A percentile compares a stretch with the other conserved stretches of the same genome.
phyloP scores from a whole-genome alignment of 2,797 vertebrate genomes.

The Gobio occitaniae region DNA sequence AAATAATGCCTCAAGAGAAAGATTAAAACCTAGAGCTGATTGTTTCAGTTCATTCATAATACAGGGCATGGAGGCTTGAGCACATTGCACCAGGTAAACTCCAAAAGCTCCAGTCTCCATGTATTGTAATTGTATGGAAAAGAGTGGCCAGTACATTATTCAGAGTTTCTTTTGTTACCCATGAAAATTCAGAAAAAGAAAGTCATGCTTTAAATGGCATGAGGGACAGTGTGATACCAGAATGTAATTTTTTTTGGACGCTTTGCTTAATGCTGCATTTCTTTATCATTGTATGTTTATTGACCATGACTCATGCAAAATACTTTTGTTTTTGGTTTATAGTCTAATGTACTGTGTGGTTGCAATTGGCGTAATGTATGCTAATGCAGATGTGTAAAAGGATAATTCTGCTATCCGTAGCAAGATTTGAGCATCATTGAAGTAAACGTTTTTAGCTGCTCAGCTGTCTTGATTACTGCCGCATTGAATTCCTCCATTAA shows the following conservation, averaged over 20 bases:
- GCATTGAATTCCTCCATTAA: slow-evolving; percentile 53
- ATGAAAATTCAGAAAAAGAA: not conserved
- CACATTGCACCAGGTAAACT: not conserved
- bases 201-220: not conserved
- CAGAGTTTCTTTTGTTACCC: not conserved
- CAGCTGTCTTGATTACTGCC: slow-evolving; percentile 55
- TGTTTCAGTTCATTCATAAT: not conserved
- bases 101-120: not conserved
- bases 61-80: not conserved
- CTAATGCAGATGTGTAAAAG: not conserved
- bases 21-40: not conserved
- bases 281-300: slow-evolving; percentile 12
- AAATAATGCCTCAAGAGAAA: not conserved
- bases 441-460: slow-evolving; percentile 49
- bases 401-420: not conserved
- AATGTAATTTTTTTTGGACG: no score
- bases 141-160: not conserved
- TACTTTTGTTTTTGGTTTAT: slow-evolving; percentile 15
- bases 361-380: slow-evolving; percentile 36
- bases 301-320: slow-evolving; percentile 12
- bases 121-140: not conserved
- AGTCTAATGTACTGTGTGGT: not conserved
- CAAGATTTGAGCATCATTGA: not conserved
- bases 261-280: slow-evolving; percentile 45
- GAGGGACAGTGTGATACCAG: no score